Conservation (phyloP, 2,797 vertebrate genomes). For the Myotis findleyi region DNA sequence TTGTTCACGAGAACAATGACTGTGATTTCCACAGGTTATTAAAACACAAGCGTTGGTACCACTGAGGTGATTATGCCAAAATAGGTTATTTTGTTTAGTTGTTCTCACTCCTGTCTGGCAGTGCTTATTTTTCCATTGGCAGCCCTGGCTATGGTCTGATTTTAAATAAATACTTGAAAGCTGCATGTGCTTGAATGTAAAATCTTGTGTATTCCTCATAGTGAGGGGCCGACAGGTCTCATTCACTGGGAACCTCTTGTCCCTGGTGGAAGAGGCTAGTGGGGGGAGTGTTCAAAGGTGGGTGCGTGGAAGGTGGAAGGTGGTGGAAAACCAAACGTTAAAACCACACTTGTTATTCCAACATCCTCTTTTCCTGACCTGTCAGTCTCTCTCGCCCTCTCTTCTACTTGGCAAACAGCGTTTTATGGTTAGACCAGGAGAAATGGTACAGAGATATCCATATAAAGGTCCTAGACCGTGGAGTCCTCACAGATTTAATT, state of each 20-base stretch:
- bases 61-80: slow-evolving; percentile 31
- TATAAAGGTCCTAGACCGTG: background rate
- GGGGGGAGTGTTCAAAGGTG: background rate
- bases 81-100: slow-evolving; percentile 58
- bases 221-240: background rate
- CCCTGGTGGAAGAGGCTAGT: background rate
- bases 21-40: slow-evolving; percentile 67
- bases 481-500: background rate
- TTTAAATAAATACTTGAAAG: slow-evolving; percentile 52
- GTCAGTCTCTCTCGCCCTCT: background rate
- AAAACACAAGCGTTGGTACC: slow-evolving; percentile 36
- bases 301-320: background rate
- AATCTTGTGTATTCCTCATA: background rate
- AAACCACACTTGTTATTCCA: background rate
- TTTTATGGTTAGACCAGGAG: background rate
- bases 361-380: background rate
- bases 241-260: background rate
- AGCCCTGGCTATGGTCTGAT: background rate
- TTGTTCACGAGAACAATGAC: slow-evolving; percentile 69
- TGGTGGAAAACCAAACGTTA: background rate
- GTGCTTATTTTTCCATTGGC: slow-evolving; percentile 53
- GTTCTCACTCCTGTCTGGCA: slow-evolving; percentile 50
- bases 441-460: background rate
- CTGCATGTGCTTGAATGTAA: background rate
- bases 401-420: background rate